phyloP scores from a whole-genome alignment of 2,113 vertebrate species.

The Callopanchax toddi region DNA sequence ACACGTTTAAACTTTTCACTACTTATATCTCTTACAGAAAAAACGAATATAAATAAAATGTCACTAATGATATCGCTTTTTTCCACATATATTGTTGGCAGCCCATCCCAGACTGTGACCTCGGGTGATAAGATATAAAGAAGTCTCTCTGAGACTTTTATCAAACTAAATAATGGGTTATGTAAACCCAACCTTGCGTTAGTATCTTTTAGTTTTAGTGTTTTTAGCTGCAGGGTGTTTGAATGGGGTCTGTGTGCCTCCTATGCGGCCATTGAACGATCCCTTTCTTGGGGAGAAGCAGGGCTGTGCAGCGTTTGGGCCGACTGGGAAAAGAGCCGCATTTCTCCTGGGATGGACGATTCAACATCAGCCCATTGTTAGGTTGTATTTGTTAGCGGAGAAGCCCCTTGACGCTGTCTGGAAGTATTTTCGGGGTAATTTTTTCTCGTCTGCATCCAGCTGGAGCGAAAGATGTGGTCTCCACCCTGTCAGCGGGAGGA shows the following conservation, averaged over 20 bases:
- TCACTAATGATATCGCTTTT: background rate
- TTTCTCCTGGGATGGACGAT: constrained; percentile 23
- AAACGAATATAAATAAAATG: no score
- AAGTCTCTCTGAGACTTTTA: background rate
- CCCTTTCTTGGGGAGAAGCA: constrained; percentile 48
- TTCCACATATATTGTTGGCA: background rate
- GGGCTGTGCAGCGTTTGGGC: constrained; percentile 53
- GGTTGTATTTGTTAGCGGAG: background rate
- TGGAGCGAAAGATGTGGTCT: constrained; percentile 38
- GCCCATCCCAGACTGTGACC: constrained; percentile 41
- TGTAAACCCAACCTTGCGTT: background rate
- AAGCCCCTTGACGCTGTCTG: background rate
- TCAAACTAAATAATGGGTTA: background rate
- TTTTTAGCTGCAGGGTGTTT: constrained; percentile 15
- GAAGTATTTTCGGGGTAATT: background rate
- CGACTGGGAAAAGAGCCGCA: constrained; percentile 46
- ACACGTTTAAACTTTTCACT: background rate
- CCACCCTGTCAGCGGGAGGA: constrained; percentile 60
- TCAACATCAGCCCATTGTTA: constrained; percentile 10
- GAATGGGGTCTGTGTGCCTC: constrained; percentile 7
- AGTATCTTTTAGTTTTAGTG: background rate
- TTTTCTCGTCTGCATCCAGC: constrained; percentile 15
- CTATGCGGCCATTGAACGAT: constrained; percentile 61
- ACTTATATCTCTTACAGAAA: background rate
- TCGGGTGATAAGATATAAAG: constrained; percentile 5